Conservation (phyloP, 2,888 invertebrate species). For the Melipona bicolor region DNA sequence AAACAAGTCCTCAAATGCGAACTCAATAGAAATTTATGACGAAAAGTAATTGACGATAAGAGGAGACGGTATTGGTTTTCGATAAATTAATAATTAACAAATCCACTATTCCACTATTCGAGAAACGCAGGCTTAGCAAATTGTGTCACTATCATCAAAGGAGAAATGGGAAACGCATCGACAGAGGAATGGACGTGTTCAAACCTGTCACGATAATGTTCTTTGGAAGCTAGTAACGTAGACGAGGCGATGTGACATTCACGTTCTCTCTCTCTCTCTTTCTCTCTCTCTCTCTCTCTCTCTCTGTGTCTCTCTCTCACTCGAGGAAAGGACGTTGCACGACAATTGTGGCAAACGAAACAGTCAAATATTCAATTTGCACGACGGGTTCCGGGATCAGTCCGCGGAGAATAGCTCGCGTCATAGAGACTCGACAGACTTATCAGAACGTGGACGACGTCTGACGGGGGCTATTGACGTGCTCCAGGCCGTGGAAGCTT, state of each 20-base stretch:
- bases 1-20: too few relatives aligned
- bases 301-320: background rate
- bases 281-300: background rate
- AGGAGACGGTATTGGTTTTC: background rate
- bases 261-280: background rate
- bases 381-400: background rate
- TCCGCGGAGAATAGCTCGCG: constrained; percentile 32
- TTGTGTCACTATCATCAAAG: background rate
- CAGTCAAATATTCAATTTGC: constrained; percentile 54
- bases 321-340: constrained; percentile 8
- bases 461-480: constrained; percentile 38
- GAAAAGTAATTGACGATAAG: background rate
- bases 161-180: constrained; percentile 17
- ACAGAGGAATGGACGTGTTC: background rate
- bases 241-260: background rate
- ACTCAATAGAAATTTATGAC: too few relatives aligned
- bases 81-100: background rate
- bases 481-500: constrained; percentile 16
- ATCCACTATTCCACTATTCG: background rate
- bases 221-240: constrained; percentile 8
- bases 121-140: background rate
- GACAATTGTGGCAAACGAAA: constrained; percentile 58
- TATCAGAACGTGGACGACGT: constrained; percentile 43
- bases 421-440: constrained; percentile 44
- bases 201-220: constrained; percentile 30